Percentiles rank a stretch among this genome's conserved stretches.
These are phyloP conservation scores for Pseudomugil gertrudae DNA, from an alignment of 2,797 vertebrate species.

Conservation along the genomic window DNA sequence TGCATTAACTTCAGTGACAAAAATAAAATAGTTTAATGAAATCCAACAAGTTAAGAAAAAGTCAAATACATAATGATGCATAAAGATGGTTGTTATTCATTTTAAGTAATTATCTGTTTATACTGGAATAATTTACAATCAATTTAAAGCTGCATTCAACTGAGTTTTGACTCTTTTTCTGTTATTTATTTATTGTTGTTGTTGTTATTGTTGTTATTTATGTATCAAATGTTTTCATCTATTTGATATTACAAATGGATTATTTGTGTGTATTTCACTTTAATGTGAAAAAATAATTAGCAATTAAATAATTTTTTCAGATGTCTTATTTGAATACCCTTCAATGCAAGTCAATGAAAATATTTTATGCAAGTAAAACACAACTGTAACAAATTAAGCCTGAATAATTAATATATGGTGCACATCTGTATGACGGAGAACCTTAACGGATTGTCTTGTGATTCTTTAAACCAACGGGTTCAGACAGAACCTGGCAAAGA, in stretches of 20 bases:
- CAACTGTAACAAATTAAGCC: neutral
- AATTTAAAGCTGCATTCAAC: neutral
- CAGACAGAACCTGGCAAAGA: neutral
- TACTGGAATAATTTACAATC: neutral
- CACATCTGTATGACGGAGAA: neutral
- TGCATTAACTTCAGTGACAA: neutral
- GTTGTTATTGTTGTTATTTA: too few relatives aligned
- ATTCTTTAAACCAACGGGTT: neutral
- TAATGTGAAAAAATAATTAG: too few relatives aligned
- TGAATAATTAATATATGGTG: neutral
- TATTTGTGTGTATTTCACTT: too few relatives aligned
- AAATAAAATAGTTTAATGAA: neutral
- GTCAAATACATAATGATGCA: neutral
- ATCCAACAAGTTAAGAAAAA: neutral
- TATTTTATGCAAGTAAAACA: neutral
- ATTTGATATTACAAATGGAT: too few relatives aligned
- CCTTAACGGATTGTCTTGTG: neutral
- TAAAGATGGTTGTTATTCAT: neutral
- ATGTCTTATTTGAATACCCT: neutral
- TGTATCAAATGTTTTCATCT: too few relatives aligned
- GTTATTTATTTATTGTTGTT: too few relatives aligned
- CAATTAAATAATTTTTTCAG: neutral
- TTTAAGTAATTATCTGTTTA: neutral
- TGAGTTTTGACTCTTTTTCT: neutral
- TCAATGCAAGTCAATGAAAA: neutral